Evolutionary conservation across 1,140 invertebrate species (phyloP).

Genomic region (Lysiphlebus fabarum): DNA sequence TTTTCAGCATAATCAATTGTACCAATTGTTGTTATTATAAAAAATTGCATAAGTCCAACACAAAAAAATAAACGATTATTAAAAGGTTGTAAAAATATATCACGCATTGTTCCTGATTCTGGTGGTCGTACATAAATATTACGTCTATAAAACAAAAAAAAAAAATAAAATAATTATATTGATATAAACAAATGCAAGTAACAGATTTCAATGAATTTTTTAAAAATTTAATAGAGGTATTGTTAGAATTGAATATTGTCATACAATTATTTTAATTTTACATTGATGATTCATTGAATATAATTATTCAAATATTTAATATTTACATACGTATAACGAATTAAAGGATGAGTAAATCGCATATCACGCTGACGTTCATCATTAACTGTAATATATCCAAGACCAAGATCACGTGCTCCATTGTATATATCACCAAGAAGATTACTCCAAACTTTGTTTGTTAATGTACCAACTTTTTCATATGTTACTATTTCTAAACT

Average conservation of each 20-base stretch:
- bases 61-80: constrained; percentile 55
- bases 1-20: constrained; percentile 50
- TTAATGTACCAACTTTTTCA: constrained; percentile 57
- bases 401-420: constrained; percentile 58
- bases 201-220: background rate
- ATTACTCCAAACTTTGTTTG: constrained; percentile 60
- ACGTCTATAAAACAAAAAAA: constrained; percentile 47
- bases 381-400: constrained; percentile 60
- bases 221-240: background rate
- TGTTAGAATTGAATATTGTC: background rate
- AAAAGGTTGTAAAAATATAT: constrained; percentile 64
- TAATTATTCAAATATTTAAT: background rate
- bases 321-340: constrained; percentile 57
- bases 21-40: constrained; percentile 54
- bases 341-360: constrained; percentile 61
- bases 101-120: constrained; percentile 58
- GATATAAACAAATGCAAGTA: no score
- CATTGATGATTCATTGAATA: no score
- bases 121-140: constrained; percentile 64
- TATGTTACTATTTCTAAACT: constrained; percentile 54
- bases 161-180: background rate
- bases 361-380: constrained; percentile 56
- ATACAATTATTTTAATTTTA: constrained; percentile 3
- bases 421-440: constrained; percentile 59
- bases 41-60: constrained; percentile 54